Percentiles rank a stretch among this genome's conserved stretches.
Conservation (phyloP, 2,797 vertebrate species). For the Lepilemur ruficaudatus region DNA sequence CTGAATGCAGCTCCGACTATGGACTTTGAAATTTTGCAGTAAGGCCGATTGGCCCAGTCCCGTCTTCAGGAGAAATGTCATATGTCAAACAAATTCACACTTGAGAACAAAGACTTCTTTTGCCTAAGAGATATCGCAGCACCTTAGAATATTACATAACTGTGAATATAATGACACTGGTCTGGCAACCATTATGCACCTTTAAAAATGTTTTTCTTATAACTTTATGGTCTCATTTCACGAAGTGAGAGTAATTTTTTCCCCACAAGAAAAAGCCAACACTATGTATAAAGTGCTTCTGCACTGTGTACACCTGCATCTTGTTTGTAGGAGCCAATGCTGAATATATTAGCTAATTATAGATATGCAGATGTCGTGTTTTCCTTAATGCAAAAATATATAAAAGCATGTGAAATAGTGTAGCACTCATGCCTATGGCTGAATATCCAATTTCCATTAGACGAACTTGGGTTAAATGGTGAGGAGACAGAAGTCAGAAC, state of each 20-base stretch:
- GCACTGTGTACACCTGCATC: constrained; percentile 52
- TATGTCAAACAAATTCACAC: neutral
- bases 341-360: constrained; percentile 74
- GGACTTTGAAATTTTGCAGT: neutral
- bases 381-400: constrained; percentile 55
- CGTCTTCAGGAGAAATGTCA: neutral
- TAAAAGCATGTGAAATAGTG: constrained; percentile 2
- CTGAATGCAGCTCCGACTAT: neutral
- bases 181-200: neutral
- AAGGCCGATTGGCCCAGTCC: neutral
- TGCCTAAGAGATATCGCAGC: neutral
- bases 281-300: neutral
- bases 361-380: constrained; percentile 66
- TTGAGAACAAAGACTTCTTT: neutral
- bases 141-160: neutral
- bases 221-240: constrained; percentile 33
- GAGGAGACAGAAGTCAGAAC: constrained; percentile 57
- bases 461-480: constrained; percentile 41
- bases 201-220: constrained; percentile 26
- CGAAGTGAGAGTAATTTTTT: neutral
- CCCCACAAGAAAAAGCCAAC: neutral
- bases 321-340: constrained; percentile 55
- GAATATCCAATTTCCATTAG: constrained; percentile 47
- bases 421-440: neutral
- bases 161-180: neutral